Conservation (phyloP, 2,113 vertebrate genomes). For the Vidua macroura region DNA sequence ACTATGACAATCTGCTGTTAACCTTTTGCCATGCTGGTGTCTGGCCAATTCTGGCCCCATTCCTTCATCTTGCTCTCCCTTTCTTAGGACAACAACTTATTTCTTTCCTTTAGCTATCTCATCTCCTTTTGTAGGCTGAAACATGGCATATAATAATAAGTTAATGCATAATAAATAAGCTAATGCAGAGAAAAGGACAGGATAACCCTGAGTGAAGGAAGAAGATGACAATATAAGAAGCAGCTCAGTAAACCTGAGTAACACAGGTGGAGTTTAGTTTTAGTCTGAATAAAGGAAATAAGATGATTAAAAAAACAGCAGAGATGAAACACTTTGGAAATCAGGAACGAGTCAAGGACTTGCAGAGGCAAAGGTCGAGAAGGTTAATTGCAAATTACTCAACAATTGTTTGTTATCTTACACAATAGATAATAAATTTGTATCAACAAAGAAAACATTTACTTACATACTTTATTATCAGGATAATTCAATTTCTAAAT, state of each 20-base stretch:
- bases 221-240: not conserved
- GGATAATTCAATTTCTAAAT: constrained; percentile 13
- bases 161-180: not conserved
- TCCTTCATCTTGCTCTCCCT: not conserved
- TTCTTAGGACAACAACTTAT: not conserved
- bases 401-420: not conserved
- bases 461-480: not conserved
- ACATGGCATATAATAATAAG: not conserved
- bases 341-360: not conserved
- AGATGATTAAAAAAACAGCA: not conserved
- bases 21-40: not conserved
- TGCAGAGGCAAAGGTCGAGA: constrained; percentile 11
- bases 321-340: not conserved
- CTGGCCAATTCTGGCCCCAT: not conserved
- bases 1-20: not conserved
- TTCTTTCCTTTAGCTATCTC: not conserved
- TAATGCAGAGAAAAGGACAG: not conserved
- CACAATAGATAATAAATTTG: not conserved
- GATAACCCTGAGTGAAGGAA: not conserved
- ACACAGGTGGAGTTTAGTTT: not conserved
- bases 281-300: not conserved
- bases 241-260: not conserved
- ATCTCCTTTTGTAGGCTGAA: not conserved
- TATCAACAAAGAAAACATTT: constrained; percentile 34
- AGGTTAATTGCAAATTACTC: constrained; percentile 3